Conservation (phyloP, 2,113 vertebrate species). For the Heterochromis multidens region DNA sequence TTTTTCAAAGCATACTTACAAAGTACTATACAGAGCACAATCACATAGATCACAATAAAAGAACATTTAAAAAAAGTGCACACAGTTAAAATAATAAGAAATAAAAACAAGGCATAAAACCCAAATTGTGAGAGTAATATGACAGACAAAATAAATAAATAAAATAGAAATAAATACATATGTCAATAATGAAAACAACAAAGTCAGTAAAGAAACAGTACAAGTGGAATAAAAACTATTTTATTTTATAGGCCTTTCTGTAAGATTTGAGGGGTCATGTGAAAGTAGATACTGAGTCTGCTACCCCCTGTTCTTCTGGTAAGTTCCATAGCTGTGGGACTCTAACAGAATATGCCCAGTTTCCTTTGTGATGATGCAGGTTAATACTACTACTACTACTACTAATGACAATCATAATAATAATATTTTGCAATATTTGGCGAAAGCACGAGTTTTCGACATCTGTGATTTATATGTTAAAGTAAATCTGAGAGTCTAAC, state of each 20-base stretch:
- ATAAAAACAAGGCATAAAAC: neutral
- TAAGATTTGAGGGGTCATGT: neutral
- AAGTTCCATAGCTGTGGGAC: neutral
- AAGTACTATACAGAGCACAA: neutral
- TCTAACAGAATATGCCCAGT: neutral
- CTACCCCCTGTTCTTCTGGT: neutral
- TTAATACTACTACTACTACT: neutral
- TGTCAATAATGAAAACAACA: neutral
- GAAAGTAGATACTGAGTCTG: neutral
- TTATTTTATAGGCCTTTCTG: neutral
- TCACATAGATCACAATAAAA: neutral
- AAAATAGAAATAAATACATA: neutral
- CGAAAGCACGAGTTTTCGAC: too few species aligned
- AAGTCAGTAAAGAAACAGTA: neutral
- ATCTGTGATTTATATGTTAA: too few species aligned
- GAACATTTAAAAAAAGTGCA: neutral
- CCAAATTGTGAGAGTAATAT: neutral
- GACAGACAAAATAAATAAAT: neutral
- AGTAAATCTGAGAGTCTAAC: too few species aligned
- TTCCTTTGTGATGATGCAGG: neutral
- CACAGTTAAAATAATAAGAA: neutral
- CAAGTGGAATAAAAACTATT: neutral
- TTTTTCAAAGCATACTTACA: neutral
- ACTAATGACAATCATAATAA: neutral
- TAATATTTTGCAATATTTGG: neutral